Base-by-base conservation (phyloP, 1,140 invertebrate species). In the Sesamia nonagrioides region DNA sequence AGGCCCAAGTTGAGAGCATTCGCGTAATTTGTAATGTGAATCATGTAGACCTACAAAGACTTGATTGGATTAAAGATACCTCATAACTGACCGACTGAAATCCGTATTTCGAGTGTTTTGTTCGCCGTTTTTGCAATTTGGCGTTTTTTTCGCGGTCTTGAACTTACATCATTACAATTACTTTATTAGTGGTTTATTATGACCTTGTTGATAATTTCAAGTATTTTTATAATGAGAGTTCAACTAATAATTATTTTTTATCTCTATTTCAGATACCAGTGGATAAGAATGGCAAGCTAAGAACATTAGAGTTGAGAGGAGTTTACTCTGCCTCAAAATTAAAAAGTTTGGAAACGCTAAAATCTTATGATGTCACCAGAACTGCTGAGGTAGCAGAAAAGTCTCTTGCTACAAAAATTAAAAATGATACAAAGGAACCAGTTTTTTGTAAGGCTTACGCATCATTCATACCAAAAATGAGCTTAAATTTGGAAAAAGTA, bases 401-500 rank as follows among this genome's bases (percentile, higher is more conserved):
- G 27, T 69, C 84, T 63, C 82, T 83, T 78, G 66, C 69, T 40
- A 78, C 80, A 54, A 83, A 80, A 80, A 74, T 77, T 73, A 90
- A 86, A 84, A 85, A 85, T 82, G 87, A 88, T 61, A 66, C 87
- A 80, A 91, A 90, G 56, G 92, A 91, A 68, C 89, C 88, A 82
- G 81, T 89, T 73, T 89, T 87, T 81, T 88, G 84, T 69, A 94
- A 91, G 82, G 86, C 84, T 45, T 95, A 92, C 80, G 85, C 86
- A 42, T 91, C 91, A 52, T 84, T 94, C 58, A 92, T 95, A 87
- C 93, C 93, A 21, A 94, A 94, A 86, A 93, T 95, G 89, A 94
- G 86, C 77, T 86, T 91, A 66, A 92, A 85, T 73, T 84, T 92
- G 60, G 92, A 94, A 76, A 94, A 91, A 83, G 89, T 91, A 61